Base-by-base conservation (phyloP, 1,140 invertebrate genomes). In the Pantala flavescens region DNA sequence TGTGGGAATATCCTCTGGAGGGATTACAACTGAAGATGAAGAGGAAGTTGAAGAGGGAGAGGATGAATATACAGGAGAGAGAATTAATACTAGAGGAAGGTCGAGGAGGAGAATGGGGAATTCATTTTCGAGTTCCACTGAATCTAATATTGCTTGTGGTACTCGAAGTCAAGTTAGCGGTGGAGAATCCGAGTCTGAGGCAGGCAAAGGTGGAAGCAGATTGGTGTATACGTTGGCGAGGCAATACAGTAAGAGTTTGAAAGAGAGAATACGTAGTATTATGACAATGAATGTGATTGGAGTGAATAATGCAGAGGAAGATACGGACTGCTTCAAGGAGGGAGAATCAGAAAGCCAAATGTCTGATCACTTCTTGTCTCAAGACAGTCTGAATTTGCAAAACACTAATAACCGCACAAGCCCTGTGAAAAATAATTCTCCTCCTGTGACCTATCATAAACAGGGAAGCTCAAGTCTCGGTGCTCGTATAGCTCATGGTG, bases 381-480 rank as follows among this genome's bases (percentile, higher is more conserved):
- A 63, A 21, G 49, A 63, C 49, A 63, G n/a, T 21, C 49, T 63
- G 49, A 63, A 63, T 63, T 36, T 36, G 9, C 28, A 2, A 36
- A 16, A 63, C 14, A 63, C 49, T 7, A 19, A 19, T 5, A 63
- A 63, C n/a, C 49, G 49, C 3, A 19, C 49, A 16, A 63, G 49
- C 12, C 49, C 49, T 7, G 14, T 21, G n/a, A 63, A 63, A 21
- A 63, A 21, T 12, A 19, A 3, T 3, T 19, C 71, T 5, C 71
- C 23, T 7, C 71, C 71, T n/a, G 43, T 78, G 21, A 83, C 24
- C 14, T 75, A 77, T 74, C 92, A 93, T 80, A 90, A 91, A 79
- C 90, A 93, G 82, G 92, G 91, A 24, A 94, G 92, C 78, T 90
- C 92, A 71, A 87, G 88, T 75, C 86, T 95, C 75, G 93, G 93